These are phyloP conservation scores for Oscheius onirici DNA, from an alignment of 2,888 invertebrate genomes.

Conservation along the genomic window DNA sequence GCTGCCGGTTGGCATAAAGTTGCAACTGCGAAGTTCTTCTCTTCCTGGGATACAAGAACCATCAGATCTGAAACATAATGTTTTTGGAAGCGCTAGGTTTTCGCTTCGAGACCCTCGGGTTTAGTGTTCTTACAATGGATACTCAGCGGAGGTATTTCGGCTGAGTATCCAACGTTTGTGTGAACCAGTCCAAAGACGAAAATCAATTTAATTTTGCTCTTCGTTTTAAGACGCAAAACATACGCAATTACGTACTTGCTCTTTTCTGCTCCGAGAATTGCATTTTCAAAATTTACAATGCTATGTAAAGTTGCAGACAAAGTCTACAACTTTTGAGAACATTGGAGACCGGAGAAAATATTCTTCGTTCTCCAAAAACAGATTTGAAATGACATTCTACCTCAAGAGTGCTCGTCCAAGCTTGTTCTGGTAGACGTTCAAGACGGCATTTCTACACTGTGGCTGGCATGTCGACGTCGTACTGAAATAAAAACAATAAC, in stretches of 20 bases:
- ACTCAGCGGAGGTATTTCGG: too few relatives aligned
- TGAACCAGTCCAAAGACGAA: too few relatives aligned
- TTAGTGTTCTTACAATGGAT: too few relatives aligned
- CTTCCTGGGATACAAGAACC: slow-evolving; percentile 68
- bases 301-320: background rate
- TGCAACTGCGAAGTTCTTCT: slow-evolving; percentile 66
- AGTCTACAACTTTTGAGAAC: background rate
- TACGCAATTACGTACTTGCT: background rate
- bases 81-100: too few relatives aligned
- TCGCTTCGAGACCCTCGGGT: too few relatives aligned
- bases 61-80: slow-evolving; percentile 52
- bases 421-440: slow-evolving; percentile 70
- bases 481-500: slow-evolving; percentile 54
- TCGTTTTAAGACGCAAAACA: too few relatives aligned
- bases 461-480: slow-evolving; percentile 69
- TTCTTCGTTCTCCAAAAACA: background rate
- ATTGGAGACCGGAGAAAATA: background rate
- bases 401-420: slow-evolving; percentile 63
- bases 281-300: background rate
- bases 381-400: background rate
- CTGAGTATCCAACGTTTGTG: too few relatives aligned
- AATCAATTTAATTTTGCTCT: too few relatives aligned
- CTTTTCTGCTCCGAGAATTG: background rate
- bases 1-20: slow-evolving; percentile 64
- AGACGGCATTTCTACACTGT: slow-evolving; percentile 68